A percentile compares a stretch with the other conserved stretches of the same genome.
Evolutionary conservation across 30 jellyfish, hydroid and myxozoan species (phyloP).

Genomic region (Cassiopea xamachana): DNA sequence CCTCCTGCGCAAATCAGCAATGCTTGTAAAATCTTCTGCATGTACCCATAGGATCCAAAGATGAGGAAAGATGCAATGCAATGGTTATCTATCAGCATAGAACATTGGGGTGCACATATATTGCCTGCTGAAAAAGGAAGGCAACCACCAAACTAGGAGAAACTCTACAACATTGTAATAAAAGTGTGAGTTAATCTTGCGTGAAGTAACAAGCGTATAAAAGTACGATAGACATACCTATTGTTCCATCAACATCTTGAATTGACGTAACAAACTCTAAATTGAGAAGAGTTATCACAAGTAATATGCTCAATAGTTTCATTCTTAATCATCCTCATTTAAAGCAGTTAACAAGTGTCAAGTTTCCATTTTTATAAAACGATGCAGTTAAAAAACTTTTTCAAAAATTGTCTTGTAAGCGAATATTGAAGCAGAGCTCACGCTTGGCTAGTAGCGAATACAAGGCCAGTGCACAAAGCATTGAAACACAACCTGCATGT

Average conservation of each 20-base stretch:
- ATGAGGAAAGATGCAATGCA: too few relatives aligned
- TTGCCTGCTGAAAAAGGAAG: too few relatives aligned
- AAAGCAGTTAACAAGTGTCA: background rate
- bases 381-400: background rate
- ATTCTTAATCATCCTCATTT: conserved; percentile 46
- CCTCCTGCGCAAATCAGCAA: too few relatives aligned
- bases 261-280: conserved; percentile 1
- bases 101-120: too few relatives aligned
- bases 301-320: conserved; percentile 20
- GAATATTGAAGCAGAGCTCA: conserved; percentile 20
- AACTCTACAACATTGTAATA: background rate
- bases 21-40: too few relatives aligned
- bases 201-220: background rate
- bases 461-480: conserved; percentile 60
- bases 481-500: conserved; percentile 33
- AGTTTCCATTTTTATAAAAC: background rate
- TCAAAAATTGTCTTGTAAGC: background rate
- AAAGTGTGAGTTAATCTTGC: background rate
- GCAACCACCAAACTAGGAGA: background rate
- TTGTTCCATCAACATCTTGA: conserved; percentile 70
- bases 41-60: too few relatives aligned
- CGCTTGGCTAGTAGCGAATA: conserved; percentile 59
- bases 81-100: too few relatives aligned
- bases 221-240: conserved; percentile 37
- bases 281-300: conserved; percentile 25